These are phyloP conservation scores for Cantharis flavilabris DNA, from an alignment of 2,888 invertebrate genomes.

Conservation along the genomic window DNA sequence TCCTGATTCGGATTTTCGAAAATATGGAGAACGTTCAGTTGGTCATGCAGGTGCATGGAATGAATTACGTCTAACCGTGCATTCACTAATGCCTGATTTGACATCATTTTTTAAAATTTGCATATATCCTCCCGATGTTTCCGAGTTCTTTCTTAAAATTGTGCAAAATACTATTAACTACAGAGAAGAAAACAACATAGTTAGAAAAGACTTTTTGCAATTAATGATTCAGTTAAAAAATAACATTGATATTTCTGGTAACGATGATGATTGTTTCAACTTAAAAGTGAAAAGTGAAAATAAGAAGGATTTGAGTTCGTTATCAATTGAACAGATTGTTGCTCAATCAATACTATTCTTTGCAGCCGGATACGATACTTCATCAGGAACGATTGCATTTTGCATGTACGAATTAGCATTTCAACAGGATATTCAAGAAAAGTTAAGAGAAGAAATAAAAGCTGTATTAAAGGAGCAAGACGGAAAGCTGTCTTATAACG, in stretches of 20 bases:
- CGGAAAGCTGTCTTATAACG: not conserved
- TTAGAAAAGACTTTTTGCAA: not conserved
- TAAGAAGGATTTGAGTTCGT: not conserved
- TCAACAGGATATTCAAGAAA: not conserved
- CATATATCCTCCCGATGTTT: not conserved
- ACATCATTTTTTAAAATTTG: not conserved
- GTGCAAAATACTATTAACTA: not conserved
- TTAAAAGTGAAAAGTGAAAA: not conserved
- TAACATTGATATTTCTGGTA: not conserved
- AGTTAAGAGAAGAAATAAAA: not conserved
- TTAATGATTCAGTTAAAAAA: not conserved
- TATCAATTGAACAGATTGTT: not conserved
- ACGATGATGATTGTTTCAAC: not conserved
- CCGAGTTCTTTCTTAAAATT: not conserved
- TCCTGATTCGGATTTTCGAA: not conserved
- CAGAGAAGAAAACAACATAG: not conserved
- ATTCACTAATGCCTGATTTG: not conserved
- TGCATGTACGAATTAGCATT: not conserved
- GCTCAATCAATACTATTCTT: not conserved
- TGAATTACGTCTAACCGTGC: not conserved
- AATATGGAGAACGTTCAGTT: not conserved
- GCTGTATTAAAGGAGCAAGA: not conserved
- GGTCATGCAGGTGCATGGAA: not conserved
- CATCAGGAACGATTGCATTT: not conserved
- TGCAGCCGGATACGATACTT: not conserved